A percentile compares a stretch with the other conserved stretches of the same genome.
Evolutionary conservation across 1,140 invertebrate genomes (phyloP).

Genomic region (Meteorus sp.): DNA sequence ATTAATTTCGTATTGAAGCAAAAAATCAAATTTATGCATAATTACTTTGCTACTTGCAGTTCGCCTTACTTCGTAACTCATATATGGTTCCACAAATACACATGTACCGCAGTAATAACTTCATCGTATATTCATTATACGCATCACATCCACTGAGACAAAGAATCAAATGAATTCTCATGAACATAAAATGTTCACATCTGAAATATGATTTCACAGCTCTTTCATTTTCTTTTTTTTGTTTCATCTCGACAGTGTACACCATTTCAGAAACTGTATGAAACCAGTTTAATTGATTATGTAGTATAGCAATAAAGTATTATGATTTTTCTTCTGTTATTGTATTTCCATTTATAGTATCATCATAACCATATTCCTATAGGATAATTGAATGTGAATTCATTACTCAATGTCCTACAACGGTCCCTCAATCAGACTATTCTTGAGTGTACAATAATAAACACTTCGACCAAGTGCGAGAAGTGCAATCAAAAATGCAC

Average conservation of each 20-base stretch:
- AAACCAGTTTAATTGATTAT: slow-evolving; percentile 16
- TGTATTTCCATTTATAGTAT: background rate
- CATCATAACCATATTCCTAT: background rate
- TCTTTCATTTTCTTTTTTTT: background rate
- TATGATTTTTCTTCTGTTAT: slow-evolving; percentile 12
- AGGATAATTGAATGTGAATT: background rate
- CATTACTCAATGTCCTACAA: slow-evolving; percentile 59
- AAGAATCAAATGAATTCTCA: too few relatives aligned
- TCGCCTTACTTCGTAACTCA: too few relatives aligned
- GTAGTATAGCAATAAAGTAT: slow-evolving; percentile 8
- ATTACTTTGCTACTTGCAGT: background rate
- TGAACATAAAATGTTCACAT: too few relatives aligned
- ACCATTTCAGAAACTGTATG: slow-evolving; percentile 2
- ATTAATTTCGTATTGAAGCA: too few relatives aligned
- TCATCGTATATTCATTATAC: too few relatives aligned
- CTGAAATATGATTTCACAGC: too few relatives aligned
- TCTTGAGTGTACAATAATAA: slow-evolving; percentile 89
- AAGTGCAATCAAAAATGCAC: slow-evolving; percentile 74
- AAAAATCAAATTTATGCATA: background rate
- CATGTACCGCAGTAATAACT: too few relatives aligned
- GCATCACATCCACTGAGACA: too few relatives aligned
- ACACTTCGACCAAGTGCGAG: slow-evolving; percentile 76
- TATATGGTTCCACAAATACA: too few relatives aligned
- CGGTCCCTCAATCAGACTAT: slow-evolving; percentile 82
- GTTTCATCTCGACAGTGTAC: background rate